phyloP scores from a whole-genome alignment of 2,888 invertebrate species.

The Agonum fuliginosum region DNA sequence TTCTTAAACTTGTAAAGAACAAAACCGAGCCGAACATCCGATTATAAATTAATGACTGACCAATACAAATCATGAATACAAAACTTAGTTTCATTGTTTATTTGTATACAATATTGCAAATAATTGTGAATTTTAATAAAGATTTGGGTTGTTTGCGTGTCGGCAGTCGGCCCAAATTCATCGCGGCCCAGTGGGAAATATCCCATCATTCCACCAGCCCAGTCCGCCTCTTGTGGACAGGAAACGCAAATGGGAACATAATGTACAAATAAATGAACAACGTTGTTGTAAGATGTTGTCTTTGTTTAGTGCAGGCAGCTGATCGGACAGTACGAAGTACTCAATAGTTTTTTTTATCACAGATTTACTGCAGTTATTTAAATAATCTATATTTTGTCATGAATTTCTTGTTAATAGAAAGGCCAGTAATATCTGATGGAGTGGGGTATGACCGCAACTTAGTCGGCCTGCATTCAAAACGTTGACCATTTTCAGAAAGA shows the following conservation, averaged over 20 bases:
- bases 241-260: slow-evolving; percentile 38
- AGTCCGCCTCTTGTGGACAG: too few species aligned
- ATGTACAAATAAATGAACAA: slow-evolving; percentile 24
- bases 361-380: slow-evolving; percentile 35
- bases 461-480: slow-evolving; percentile 62
- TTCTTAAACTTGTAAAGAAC: too few species aligned
- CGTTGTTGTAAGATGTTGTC: slow-evolving; percentile 9
- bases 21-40: too few species aligned
- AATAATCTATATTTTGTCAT: slow-evolving; percentile 57
- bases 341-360: slow-evolving; percentile 18
- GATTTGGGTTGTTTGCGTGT: too few species aligned
- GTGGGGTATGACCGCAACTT: slow-evolving; percentile 49
- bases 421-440: slow-evolving; percentile 49
- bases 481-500: slow-evolving; percentile 62
- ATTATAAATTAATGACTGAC: too few species aligned
- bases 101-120: too few species aligned
- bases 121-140: too few species aligned
- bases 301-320: slow-evolving; percentile 20
- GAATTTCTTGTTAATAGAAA: slow-evolving; percentile 59
- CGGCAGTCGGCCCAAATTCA: too few species aligned
- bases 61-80: too few species aligned
- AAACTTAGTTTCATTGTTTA: too few species aligned
- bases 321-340: slow-evolving; percentile 6
- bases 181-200: too few species aligned
- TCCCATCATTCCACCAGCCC: too few species aligned